Conservation (phyloP, 2,888 invertebrate species). For the Sarcophaga subvicina region DNA sequence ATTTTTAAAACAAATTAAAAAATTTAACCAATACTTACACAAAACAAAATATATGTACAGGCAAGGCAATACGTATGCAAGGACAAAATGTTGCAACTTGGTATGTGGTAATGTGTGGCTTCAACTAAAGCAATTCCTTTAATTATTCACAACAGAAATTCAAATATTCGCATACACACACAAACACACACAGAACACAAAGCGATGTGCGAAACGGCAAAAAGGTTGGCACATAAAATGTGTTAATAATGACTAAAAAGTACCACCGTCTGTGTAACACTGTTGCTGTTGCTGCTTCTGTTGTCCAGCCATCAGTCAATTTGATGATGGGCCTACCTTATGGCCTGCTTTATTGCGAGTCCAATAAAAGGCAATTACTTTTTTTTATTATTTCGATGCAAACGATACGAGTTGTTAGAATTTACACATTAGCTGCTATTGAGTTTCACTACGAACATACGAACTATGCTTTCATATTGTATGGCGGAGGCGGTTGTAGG, state of each 20-base stretch:
- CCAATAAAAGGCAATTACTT: not conserved
- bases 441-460: conserved; percentile 4
- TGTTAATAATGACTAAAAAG: conserved; percentile 60
- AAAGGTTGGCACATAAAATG: conserved; percentile 68
- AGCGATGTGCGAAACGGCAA: conserved; percentile 65
- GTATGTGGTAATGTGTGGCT: not conserved
- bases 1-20: conserved; percentile 68
- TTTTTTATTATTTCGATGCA: not conserved
- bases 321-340: conserved; percentile 5
- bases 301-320: conserved; percentile 30
- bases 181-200: conserved; percentile 19
- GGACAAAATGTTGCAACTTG: conserved; percentile 43
- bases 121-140: conserved; percentile 36
- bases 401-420: conserved; percentile 38
- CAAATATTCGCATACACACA: not conserved
- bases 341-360: too few species aligned
- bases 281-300: not conserved
- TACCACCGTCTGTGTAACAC: conserved; percentile 10
- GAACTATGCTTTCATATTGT: conserved; percentile 1
- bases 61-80: conserved; percentile 10
- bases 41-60: not conserved
- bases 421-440: conserved; percentile 49
- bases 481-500: not conserved
- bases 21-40: conserved; percentile 37
- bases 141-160: conserved; percentile 42